Conservation (phyloP, 2,888 invertebrate species). For the Drosophila helvetica region DNA sequence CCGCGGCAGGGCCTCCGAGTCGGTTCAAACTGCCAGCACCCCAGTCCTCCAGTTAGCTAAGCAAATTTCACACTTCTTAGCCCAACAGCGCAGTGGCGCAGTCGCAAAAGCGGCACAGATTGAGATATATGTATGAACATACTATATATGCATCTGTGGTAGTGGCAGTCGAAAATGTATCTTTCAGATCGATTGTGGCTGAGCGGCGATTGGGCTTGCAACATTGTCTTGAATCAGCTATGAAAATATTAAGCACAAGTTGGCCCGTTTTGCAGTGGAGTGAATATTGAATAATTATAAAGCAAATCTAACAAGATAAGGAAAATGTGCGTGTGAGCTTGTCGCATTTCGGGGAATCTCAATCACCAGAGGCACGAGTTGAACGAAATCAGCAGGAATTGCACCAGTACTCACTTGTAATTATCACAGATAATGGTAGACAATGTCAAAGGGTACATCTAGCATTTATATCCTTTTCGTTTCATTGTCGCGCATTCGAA, state of each 20-base stretch:
- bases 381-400: too few species aligned
- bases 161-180: slow-evolving; percentile 2
- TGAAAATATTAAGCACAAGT: neutral
- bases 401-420: too few species aligned
- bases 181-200: neutral
- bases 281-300: too few species aligned
- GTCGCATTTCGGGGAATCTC: too few species aligned
- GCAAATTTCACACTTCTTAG: slow-evolving; percentile 71
- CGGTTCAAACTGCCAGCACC: slow-evolving; percentile 33
- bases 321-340: too few species aligned
- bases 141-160: neutral
- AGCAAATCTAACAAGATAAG: too few species aligned
- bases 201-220: neutral
- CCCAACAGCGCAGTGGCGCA: slow-evolving; percentile 8
- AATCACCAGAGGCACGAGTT: too few species aligned
- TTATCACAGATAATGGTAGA: too few species aligned
- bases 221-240: neutral
- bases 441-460: too few species aligned
- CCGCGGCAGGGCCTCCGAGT: slow-evolving; percentile 1
- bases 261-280: too few species aligned
- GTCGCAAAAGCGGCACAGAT: slow-evolving; percentile 15
- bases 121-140: neutral
- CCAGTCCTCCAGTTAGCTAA: slow-evolving; percentile 34
- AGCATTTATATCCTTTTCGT: too few species aligned
- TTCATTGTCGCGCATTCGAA: too few species aligned